These are phyloP conservation scores for Drosophila micromelanica DNA, from an alignment of 1,140 invertebrate genomes.

Conservation along the genomic window DNA sequence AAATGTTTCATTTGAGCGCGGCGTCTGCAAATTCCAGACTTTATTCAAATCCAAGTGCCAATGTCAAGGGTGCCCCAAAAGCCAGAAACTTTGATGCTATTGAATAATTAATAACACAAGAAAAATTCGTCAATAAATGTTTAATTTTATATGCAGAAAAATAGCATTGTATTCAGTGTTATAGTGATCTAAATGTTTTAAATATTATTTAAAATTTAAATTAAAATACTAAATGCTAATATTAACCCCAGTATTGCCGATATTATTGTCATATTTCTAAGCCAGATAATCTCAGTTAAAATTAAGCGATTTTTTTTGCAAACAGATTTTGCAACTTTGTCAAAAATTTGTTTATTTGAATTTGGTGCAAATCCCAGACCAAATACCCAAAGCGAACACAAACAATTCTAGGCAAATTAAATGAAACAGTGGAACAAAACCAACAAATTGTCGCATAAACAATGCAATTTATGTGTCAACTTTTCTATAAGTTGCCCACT, in stretches of 20 bases:
- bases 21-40: neutral
- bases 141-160: too few species aligned
- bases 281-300: too few species aligned
- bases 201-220: too few species aligned
- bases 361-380: conserved; percentile 1
- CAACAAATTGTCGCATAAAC: conserved; percentile 57
- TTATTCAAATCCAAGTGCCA: conserved; percentile 6
- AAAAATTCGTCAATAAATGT: too few species aligned
- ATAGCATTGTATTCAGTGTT: too few species aligned
- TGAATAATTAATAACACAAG: too few species aligned
- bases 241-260: too few species aligned
- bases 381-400: conserved; percentile 29
- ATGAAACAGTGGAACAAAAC: conserved; percentile 39
- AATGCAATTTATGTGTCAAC: conserved; percentile 71
- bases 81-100: too few species aligned
- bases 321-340: neutral
- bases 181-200: too few species aligned
- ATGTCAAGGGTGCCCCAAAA: conserved; percentile 15
- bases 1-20: conserved; percentile 53
- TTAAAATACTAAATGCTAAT: too few species aligned
- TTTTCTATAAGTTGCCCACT: conserved; percentile 38
- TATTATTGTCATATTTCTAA: too few species aligned
- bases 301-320: too few species aligned
- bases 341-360: neutral
- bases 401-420: conserved; percentile 28